Conservation (phyloP, 2,888 invertebrate genomes). For the Didymodactylos carnosus region DNA sequence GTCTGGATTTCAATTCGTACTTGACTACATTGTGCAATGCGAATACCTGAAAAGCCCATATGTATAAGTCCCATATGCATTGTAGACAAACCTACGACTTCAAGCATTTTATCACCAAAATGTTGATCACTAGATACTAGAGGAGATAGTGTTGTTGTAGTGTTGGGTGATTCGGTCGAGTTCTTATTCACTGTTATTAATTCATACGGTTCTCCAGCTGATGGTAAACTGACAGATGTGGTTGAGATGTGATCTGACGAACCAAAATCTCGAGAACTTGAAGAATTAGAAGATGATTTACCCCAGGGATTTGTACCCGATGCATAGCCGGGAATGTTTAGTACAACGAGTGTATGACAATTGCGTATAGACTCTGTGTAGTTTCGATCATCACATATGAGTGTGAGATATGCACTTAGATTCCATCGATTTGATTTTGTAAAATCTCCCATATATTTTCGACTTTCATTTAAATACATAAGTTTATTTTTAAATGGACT, state of each 20-base stretch:
- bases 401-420: slow-evolving; percentile 4
- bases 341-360: slow-evolving; percentile 8
- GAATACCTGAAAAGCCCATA: neutral
- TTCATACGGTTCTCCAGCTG: neutral
- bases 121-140: neutral
- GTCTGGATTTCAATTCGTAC: neutral
- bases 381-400: slow-evolving; percentile 11
- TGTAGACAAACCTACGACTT: neutral
- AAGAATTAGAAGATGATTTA: neutral
- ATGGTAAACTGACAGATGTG: neutral
- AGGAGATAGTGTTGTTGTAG: neutral
- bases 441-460: neutral
- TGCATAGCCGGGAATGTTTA: slow-evolving; percentile 4
- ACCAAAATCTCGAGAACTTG: neutral
- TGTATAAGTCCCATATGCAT: neutral
- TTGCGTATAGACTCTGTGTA: slow-evolving; percentile 3
- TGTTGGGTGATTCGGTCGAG: neutral
- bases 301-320: slow-evolving; percentile 14
- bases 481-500: slow-evolving; percentile 74
- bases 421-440: slow-evolving; percentile 10
- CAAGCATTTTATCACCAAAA: neutral
- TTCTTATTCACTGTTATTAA: neutral
- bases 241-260: neutral
- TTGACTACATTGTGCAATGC: neutral
- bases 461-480: slow-evolving; percentile 14